Conservation (phyloP, 2,113 vertebrate species). For the Tichodroma muraria region DNA sequence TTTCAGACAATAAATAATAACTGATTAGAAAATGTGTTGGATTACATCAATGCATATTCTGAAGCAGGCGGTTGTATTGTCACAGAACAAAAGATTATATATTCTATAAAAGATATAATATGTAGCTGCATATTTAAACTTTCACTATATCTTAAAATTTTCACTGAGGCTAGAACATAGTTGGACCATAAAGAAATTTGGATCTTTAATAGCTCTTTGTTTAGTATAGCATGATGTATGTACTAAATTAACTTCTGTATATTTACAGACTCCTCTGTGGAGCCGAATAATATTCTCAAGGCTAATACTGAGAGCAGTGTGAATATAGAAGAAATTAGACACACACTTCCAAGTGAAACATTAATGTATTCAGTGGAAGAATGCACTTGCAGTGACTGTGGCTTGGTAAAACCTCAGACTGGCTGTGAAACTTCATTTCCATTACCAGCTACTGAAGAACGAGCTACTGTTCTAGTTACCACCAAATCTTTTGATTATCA, state of each 20-base stretch:
- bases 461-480: conserved; percentile 75
- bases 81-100: neutral
- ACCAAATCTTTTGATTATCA: conserved; percentile 73
- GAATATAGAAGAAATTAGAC: neutral
- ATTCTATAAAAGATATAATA: too few relatives aligned
- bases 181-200: neutral
- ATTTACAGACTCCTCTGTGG: conserved; percentile 24
- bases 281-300: neutral
- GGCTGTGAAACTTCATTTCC: conserved; percentile 69
- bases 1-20: neutral
- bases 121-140: neutral
- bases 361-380: conserved; percentile 65
- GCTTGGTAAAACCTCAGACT: neutral
- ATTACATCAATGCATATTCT: neutral
- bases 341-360: conserved; percentile 1
- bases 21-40: neutral
- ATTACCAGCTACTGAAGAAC: conserved; percentile 80
- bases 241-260: conserved; percentile 8
- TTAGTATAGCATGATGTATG: neutral
- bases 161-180: neutral
- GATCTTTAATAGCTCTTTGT: neutral
- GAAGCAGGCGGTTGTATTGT: neutral
- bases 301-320: neutral
- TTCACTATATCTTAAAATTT: neutral
- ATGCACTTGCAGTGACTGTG: conserved; percentile 64